A percentile compares a stretch with the other conserved stretches of the same genome.
Conservation (phyloP, 2,888 invertebrate genomes). For the Willowsia nigromaculata region DNA sequence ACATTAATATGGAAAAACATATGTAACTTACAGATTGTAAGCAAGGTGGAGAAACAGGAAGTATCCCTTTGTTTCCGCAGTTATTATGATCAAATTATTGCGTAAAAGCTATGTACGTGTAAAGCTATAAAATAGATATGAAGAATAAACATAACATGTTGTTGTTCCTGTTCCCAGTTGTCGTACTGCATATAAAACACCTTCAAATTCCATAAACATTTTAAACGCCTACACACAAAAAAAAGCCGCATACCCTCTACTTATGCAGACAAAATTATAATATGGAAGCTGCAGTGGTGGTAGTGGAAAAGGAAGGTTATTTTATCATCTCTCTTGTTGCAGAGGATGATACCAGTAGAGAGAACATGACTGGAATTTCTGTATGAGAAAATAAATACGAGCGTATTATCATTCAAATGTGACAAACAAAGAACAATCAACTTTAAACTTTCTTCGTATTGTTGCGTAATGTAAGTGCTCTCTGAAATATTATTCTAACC, state of each 20-base stretch:
- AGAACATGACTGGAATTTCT: slow-evolving; percentile 19
- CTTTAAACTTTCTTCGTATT: background rate
- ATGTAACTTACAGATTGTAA: background rate
- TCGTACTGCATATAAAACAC: background rate
- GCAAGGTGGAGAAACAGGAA: background rate
- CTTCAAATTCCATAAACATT: background rate
- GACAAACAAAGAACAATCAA: background rate
- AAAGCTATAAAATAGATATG: too few species aligned
- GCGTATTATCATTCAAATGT: background rate
- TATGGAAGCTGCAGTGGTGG: background rate
- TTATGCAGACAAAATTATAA: background rate
- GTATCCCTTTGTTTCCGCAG: background rate
- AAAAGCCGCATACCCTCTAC: background rate
- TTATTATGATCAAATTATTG: too few species aligned
- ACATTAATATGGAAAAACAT: too few species aligned
- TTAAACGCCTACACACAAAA: background rate
- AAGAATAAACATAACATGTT: background rate
- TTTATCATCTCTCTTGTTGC: background rate
- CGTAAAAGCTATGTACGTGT: too few species aligned
- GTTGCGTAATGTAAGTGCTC: background rate
- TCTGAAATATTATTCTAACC: background rate
- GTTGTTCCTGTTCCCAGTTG: background rate
- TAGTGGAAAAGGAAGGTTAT: too few species aligned
- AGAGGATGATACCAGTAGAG: background rate
- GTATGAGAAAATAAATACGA: background rate